These are phyloP conservation scores for Mus spicilegus DNA, from an alignment of 2,113 vertebrate genomes.

Conservation along the genomic window DNA sequence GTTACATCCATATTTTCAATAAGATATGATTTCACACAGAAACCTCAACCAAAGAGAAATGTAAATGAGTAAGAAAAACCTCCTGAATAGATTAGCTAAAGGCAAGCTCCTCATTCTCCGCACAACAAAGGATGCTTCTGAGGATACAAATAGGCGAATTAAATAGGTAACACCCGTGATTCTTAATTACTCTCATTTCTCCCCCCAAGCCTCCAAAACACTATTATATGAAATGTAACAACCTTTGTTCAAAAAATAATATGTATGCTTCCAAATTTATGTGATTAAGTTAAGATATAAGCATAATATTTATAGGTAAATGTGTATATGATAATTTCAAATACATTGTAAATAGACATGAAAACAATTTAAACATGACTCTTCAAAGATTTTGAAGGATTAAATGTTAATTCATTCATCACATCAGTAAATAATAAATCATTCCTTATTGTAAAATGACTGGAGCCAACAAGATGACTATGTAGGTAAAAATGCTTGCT, in stretches of 20 bases:
- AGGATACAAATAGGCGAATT: conserved; percentile 67
- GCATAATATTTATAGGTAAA: background rate
- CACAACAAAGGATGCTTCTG: conserved; percentile 43
- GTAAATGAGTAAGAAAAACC: conserved; percentile 7
- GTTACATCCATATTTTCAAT: background rate
- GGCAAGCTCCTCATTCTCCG: conserved; percentile 3
- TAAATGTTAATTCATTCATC: conserved; percentile 5
- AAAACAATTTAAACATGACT: conserved; percentile 15
- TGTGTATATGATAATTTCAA: background rate
- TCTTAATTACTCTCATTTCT: conserved; percentile 69
- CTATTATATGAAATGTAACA: conserved; percentile 48
- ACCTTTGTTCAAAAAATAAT: conserved; percentile 30
- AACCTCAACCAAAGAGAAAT: background rate
- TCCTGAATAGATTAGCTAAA: conserved; percentile 57
- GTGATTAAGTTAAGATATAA: conserved; percentile 30
- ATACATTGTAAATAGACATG: background rate
- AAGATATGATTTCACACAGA: background rate
- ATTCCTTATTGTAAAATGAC: background rate
- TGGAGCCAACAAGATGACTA: too few relatives aligned
- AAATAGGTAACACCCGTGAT: conserved; percentile 50
- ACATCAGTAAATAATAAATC: background rate
- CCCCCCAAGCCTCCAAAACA: background rate
- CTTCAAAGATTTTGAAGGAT: background rate
- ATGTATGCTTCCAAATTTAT: background rate
- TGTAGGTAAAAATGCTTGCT: background rate